phyloP scores from a whole-genome alignment of 1,140 invertebrate genomes.

The Mycetomoellerius zeteki region DNA sequence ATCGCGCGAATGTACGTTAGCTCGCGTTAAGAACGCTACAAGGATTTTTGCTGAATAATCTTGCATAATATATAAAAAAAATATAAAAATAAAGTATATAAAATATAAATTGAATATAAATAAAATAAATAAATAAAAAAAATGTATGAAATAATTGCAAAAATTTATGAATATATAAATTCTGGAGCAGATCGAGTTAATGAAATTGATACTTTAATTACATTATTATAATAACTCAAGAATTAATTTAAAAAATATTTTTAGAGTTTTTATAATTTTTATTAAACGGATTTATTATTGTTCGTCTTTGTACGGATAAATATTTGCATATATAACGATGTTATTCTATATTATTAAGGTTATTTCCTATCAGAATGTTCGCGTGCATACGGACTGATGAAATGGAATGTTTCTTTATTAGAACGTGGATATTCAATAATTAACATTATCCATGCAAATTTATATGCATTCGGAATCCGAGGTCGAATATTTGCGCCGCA shows the following conservation, averaged over 20 bases:
- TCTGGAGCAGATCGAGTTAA: not conserved
- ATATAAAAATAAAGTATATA: not conserved
- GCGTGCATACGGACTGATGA: not conserved
- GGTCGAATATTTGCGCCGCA: not conserved
- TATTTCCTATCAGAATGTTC: not conserved
- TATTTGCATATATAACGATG: not conserved
- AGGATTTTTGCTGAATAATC: not conserved
- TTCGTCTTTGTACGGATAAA: not conserved
- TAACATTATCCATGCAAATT: not conserved
- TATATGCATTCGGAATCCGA: not conserved
- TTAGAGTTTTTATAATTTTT: not conserved
- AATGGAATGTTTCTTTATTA: constrained; percentile 1
- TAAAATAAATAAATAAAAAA: not conserved
- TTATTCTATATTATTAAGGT: not conserved
- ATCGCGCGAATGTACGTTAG: not conserved
- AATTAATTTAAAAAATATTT: not conserved
- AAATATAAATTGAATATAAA: not conserved
- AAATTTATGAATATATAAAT: not conserved
- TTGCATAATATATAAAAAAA: not conserved
- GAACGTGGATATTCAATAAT: not conserved
- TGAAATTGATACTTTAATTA: not conserved
- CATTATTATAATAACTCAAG: not conserved
- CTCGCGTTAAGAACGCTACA: not conserved
- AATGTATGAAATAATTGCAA: not conserved
- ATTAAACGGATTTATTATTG: no score